Base-by-base conservation (phyloP, 2,888 invertebrate species). In the Punctoribates punctum region DNA sequence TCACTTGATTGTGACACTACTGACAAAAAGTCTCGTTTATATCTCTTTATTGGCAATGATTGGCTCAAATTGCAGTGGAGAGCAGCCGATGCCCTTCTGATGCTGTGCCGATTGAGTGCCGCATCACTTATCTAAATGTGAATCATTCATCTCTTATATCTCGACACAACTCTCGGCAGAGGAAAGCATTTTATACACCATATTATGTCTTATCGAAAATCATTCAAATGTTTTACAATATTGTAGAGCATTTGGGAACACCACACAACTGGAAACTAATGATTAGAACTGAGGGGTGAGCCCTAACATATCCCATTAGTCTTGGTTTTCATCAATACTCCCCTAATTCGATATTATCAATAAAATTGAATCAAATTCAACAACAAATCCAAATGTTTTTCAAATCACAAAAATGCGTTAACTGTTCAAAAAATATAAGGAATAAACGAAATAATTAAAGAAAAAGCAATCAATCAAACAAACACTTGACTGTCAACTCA, bases 101-200 rank as follows among this genome's bases (percentile, higher is more conserved):
- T 57, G 57, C 57, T 57, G 57, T 57, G n/a, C 20, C n/a, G 25
- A 29, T 65, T n/a, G 20, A 46, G 20, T 70, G 70, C 46, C 46
- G 70, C 70, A 70, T 70, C 70, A 46, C 70, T 70, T 70, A 67
- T 67, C 67, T 38, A 67, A 67, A 67, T 67, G 70, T 70, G 70
- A 70, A 29, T 70, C 70, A 70, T 70, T 70, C 46, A 70, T 70
- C 70, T 46, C 62, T 70, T 70, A 70, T 46, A 42, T 70, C 3
- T 46, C 46, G 46, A 65, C 65, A 65, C 65, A 65, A 65, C 34
- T 34, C 34, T 65, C 34, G 65, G n/a, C n/a, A 65, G 34, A 65
- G 65, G 65, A 65, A 65, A 65, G 29, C 62, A 62, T 62, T 62
- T 62, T 62, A 62, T 62, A 62, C 62, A 65, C 34, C 15, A 34